These are phyloP conservation scores for Macrotus californicus DNA, from an alignment of 2,113 vertebrate genomes.

Conservation along the genomic window DNA sequence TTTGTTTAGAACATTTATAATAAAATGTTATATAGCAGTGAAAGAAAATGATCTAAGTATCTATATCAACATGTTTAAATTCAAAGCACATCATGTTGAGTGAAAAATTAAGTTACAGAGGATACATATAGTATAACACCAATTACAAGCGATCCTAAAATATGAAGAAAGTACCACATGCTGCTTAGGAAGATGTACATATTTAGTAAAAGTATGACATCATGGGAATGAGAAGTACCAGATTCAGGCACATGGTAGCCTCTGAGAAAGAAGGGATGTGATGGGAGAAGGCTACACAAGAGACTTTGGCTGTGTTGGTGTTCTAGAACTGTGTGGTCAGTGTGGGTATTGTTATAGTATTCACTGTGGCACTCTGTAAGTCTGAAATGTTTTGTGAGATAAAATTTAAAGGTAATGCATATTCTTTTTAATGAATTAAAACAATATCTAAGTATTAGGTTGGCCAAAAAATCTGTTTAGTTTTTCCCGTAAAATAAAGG, in stretches of 20 bases:
- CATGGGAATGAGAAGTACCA: background rate
- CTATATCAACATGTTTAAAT: background rate
- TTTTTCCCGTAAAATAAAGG: no score
- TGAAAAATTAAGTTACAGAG: background rate
- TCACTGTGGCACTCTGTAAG: background rate
- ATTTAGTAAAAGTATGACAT: background rate
- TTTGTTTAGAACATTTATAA: background rate
- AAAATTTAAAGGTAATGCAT: background rate
- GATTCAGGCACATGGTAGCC: background rate
- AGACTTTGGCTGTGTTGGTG: background rate
- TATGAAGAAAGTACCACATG: background rate
- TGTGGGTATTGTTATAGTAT: background rate
- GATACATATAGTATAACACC: background rate
- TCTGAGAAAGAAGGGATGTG: background rate
- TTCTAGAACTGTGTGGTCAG: background rate
- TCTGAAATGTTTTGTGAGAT: background rate
- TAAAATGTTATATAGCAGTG: background rate
- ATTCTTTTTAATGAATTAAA: background rate
- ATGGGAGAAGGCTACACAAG: background rate
- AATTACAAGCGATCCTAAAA: background rate
- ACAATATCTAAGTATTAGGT: background rate
- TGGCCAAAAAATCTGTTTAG: no score
- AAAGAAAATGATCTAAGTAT: background rate
- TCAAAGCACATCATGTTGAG: background rate
- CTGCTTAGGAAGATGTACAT: background rate